Percentiles rank a stretch among this genome's conserved stretches.
Evolutionary conservation across 2,113 vertebrate genomes (phyloP).

Genomic region (Ophiodon elongatus): DNA sequence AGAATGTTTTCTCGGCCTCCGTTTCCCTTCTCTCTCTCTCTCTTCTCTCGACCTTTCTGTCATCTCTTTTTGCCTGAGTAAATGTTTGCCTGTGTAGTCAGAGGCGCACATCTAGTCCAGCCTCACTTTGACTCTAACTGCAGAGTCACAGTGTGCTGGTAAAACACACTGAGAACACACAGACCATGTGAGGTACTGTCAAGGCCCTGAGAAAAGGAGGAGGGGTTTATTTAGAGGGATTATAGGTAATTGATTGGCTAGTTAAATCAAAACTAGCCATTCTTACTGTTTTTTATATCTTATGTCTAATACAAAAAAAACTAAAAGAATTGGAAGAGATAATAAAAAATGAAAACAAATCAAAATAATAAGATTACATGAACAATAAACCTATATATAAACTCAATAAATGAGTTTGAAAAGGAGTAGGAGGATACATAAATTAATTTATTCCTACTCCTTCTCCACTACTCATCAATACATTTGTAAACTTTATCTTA

Average conservation of each 20-base stretch:
- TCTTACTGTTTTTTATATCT: not conserved
- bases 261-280: not conserved
- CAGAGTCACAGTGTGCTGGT: constrained; percentile 20
- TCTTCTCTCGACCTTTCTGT: constrained; percentile 30
- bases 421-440: no score
- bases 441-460: no score
- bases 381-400: not conserved
- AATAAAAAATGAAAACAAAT: not conserved
- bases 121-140: constrained; percentile 34
- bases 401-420: not conserved
- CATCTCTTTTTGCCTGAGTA: constrained; percentile 37
- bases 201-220: not conserved
- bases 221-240: not conserved
- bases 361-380: not conserved
- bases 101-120: constrained; percentile 12
- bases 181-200: not conserved
- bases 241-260: constrained; percentile 3
- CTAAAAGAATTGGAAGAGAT: not conserved
- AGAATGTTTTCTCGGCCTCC: constrained; percentile 22
- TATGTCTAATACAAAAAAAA: not conserved
- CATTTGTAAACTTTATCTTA: no score
- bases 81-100: constrained; percentile 57
- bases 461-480: no score
- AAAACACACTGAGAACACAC: not conserved
- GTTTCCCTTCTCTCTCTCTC: constrained; percentile 11